These are phyloP conservation scores for Oreortyx pictus DNA, from an alignment of 2,797 vertebrate species.

Conservation along the genomic window DNA sequence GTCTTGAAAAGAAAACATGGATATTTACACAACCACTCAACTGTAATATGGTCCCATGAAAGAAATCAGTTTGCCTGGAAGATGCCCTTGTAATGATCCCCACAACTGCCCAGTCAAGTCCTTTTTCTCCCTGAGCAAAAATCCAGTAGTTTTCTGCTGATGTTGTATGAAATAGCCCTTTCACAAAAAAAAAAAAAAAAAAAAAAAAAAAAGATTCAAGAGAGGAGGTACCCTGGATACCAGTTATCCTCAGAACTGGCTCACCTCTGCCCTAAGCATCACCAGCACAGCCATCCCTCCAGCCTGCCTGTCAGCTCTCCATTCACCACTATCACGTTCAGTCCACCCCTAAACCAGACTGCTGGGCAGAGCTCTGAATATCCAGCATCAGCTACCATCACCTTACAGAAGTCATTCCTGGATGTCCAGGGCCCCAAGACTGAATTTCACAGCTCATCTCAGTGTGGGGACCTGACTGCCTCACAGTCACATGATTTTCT, in stretches of 20 bases:
- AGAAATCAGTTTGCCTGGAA: conserved; percentile 30
- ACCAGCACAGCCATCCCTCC: neutral
- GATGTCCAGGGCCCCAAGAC: neutral
- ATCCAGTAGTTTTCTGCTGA: neutral
- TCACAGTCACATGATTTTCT: neutral
- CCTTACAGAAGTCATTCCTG: neutral
- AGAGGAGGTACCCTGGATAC: neutral
- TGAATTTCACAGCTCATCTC: neutral
- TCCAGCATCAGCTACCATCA: neutral
- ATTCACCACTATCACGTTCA: neutral
- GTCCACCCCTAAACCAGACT: neutral
- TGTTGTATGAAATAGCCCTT: neutral
- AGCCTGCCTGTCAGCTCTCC: neutral
- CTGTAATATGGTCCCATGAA: neutral
- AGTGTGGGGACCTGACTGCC: neutral
- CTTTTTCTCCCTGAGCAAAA: neutral
- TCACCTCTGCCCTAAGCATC: neutral
- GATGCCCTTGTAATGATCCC: neutral
- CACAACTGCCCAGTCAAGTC: neutral
- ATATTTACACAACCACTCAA: conserved; percentile 53
- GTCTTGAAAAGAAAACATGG: conserved; percentile 46
- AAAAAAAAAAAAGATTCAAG: neutral
- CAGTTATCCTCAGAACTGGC: neutral
- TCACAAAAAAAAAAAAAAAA: neutral
- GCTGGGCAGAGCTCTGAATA: accelerated